phyloP scores from a whole-genome alignment of 2,113 vertebrate species.

The Otocyon megalotis region DNA sequence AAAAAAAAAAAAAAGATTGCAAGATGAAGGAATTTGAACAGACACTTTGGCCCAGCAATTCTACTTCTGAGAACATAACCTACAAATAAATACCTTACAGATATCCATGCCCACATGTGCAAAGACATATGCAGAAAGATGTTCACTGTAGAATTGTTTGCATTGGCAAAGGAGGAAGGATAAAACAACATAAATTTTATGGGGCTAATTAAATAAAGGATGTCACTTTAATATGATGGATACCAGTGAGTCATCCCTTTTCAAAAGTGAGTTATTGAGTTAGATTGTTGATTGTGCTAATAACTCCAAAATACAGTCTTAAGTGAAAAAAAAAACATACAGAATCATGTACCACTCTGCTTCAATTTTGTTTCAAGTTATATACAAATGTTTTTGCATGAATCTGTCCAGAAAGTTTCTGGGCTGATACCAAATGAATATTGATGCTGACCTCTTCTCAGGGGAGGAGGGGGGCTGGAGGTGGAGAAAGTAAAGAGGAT shows the following conservation, averaged over 20 bases:
- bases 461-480: background rate
- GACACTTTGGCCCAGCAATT: background rate
- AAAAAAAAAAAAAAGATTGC: background rate
- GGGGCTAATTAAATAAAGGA: background rate
- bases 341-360: background rate
- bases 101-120: background rate
- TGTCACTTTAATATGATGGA: background rate
- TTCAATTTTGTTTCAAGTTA: slow-evolving; percentile 19
- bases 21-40: background rate
- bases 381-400: background rate
- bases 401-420: background rate
- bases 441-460: background rate
- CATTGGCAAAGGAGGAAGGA: background rate
- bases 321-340: background rate
- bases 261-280: background rate
- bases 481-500: accelerated
- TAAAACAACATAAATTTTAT: background rate
- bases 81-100: background rate
- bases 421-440: background rate
- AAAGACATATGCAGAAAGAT: background rate
- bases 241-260: background rate
- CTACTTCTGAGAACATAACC: background rate
- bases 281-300: background rate
- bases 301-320: background rate
- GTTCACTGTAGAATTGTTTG: background rate